Base-by-base conservation (phyloP, 2,113 vertebrate species). In the Toxotes chatareus region DNA sequence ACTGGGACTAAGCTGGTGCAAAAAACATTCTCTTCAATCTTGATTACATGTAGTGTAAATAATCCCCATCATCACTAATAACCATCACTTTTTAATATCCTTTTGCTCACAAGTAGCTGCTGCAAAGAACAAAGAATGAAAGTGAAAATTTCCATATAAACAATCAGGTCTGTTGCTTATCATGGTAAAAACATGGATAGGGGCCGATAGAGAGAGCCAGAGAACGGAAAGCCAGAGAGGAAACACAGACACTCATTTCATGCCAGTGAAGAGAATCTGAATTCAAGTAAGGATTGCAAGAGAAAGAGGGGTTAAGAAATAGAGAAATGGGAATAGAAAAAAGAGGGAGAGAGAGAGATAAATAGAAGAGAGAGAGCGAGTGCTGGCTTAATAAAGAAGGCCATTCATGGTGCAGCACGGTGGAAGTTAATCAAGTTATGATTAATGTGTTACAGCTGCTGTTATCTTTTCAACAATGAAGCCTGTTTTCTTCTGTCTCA, bases 381-480 rank as follows among this genome's bases (percentile, higher is more conserved):
- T 13, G 72, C 7, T 5, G 61, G 81, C 38, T 57, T 89, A 91
- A 93, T 88, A 79, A 90, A 91, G 56, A 64, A 73, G 73, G 67
- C n/a, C 79, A 34, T 80, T 88, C 84, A 90, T 76, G 61, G 79
- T 83, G 53, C 76, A 76, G 71, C 71, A 23, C 4, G 64, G 31
- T 71, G 76, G 70, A 90, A 94, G 82, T 88, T 90, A 92, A 94
- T 94, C 91, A 94, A 89, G 65, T 93, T 91, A 80, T 91, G 83
- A 94, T 93, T 88, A 92, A 89, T 90, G 81, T 87, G 82, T 85
- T 92, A 87, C 87, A 89, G 84, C 77, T 71, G 67, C 85, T 51
- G 84, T 91, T 93, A 89, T 92, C 90, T 88, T 78, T 88, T 82
- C 87, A 88, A 40, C 38, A 7, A 69, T 86, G 82, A 84, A 72